Evolutionary conservation across 1,140 invertebrate genomes (phyloP).

Genomic region (Fopius arisanus): DNA sequence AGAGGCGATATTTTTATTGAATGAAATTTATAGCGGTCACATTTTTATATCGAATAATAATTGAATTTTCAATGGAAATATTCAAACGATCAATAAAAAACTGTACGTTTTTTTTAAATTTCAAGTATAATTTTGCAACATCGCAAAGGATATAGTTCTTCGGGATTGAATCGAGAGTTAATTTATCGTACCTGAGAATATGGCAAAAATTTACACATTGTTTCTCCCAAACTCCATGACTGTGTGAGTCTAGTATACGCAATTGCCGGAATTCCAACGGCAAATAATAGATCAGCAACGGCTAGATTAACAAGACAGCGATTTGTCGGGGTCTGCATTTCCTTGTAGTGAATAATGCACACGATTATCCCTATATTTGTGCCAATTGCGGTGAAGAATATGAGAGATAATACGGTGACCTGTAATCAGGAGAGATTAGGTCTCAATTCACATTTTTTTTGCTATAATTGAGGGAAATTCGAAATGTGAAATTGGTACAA

Average conservation of each 20-base stretch:
- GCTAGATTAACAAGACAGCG: conserved; percentile 78
- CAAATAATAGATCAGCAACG: conserved; percentile 72
- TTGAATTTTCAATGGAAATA: too few species aligned
- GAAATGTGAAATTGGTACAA: background rate
- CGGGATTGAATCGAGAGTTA: background rate
- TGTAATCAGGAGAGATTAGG: conserved; percentile 44
- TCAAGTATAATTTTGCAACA: too few species aligned
- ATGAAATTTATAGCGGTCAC: too few species aligned
- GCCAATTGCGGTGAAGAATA: conserved; percentile 57
- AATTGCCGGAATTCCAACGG: conserved; percentile 66
- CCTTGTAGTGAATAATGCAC: conserved; percentile 66
- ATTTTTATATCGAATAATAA: too few species aligned
- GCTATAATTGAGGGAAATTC: background rate
- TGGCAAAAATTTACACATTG: conserved; percentile 65
- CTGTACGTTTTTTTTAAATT: too few species aligned
- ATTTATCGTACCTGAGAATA: conserved; percentile 66
- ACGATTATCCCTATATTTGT: conserved; percentile 60
- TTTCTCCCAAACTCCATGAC: conserved; percentile 67
- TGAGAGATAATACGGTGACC: conserved; percentile 53
- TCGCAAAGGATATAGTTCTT: too few species aligned
- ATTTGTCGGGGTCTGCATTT: conserved; percentile 80
- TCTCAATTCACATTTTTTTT: background rate
- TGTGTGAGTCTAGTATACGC: conserved; percentile 64
- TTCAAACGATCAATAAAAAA: too few species aligned
- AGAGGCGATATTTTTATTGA: too few species aligned